Base-by-base conservation (phyloP, 2,888 invertebrate genomes). In the Pomacea canaliculata region DNA sequence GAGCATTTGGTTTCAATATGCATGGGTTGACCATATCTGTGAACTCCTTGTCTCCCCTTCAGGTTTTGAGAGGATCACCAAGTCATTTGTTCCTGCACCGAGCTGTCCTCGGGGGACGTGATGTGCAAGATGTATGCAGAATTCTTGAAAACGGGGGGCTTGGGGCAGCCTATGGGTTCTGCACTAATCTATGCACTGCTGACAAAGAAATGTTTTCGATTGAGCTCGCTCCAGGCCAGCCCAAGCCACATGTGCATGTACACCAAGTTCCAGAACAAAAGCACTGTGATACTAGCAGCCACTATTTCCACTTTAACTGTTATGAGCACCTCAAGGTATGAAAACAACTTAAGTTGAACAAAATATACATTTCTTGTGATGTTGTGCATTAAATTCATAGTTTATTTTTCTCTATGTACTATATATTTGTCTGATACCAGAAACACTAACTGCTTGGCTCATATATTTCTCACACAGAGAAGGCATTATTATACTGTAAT, bases 81-180 rank as follows among this genome's bases (percentile, higher is more conserved):
- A 62, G 70, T 60, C 71, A 78, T 46, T 51, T 71, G 19, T 80
- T 84, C 49, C 74, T 85, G 19, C 79, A 81, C 49, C 74, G 85
- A 7, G 77, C 79, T 18, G 68, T 84, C 18, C 72, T 84, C 1
- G 71, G 73, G 27, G 82, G 83, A 63, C 66, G 70, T 12, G 80
- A 77, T 19, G 74, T 82, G 8, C 78, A 81, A n/a, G 83, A 83
- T 65, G 80, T 77, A 23, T 73, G 78, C 16, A 46, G 73, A 18
- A 70, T 82, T 7, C 78, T 81, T 62, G 70, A 77, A 70, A 79
- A 79, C 48, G 68, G 77, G 19, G 78, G 76, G 5, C 63, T 72
- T 67, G 84, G 84, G 4, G 73, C 78, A 62, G 82, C 84, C 7
- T 84, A 81, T 76, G 85, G 84, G 18, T 83, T 84, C 67, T 81